Percentiles rank a stretch among this genome's conserved stretches.
Conservation (phyloP, 2,113 vertebrate species). For the Trogon surrucura region DNA sequence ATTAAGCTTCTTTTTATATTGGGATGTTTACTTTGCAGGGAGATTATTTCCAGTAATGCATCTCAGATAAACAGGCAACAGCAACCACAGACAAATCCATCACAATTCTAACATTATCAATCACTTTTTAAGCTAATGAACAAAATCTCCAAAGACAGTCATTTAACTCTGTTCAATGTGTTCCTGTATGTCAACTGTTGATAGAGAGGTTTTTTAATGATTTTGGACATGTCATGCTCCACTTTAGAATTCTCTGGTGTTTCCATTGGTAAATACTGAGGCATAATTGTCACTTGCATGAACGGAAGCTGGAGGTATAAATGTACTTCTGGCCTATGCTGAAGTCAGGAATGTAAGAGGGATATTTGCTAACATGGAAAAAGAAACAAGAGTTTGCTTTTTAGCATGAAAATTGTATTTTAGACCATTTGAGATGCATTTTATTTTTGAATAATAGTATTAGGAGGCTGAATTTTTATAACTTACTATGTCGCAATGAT, state of each 20-base stretch:
- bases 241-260: background rate
- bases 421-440: background rate
- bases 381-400: conserved; percentile 11
- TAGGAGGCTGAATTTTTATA: background rate
- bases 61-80: background rate
- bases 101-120: background rate
- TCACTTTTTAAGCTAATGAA: background rate
- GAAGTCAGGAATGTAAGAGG: conserved; percentile 14
- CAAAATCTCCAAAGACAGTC: background rate
- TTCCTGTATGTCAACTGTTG: conserved; percentile 15
- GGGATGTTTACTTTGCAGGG: background rate
- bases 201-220: conserved; percentile 29
- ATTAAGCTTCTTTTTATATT: background rate
- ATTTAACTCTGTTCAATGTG: background rate
- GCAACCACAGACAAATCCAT: background rate
- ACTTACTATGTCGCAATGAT: background rate
- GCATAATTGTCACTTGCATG: conserved; percentile 42
- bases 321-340: conserved; percentile 1
- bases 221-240: conserved; percentile 33
- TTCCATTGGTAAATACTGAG: conserved; percentile 49
- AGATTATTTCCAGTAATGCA: conserved; percentile 30
- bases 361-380: conserved; percentile 4
- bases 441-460: background rate
- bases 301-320: conserved; percentile 56
- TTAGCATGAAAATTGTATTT: background rate